phyloP scores from a whole-genome alignment of 2,113 vertebrate genomes.

The Cheirogaleus medius region DNA sequence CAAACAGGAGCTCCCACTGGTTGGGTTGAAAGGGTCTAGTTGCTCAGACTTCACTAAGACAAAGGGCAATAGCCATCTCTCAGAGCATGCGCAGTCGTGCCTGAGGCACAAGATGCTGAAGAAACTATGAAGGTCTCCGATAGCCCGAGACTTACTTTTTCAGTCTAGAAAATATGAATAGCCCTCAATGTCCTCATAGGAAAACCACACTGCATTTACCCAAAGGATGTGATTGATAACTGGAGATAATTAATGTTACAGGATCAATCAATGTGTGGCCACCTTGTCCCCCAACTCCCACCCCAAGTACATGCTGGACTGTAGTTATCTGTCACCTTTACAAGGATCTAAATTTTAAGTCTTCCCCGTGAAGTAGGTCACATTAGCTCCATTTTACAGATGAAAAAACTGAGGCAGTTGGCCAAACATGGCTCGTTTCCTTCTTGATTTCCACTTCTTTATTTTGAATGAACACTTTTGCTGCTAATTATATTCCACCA shows the following conservation, averaged over 20 bases:
- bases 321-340: background rate
- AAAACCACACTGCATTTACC: background rate
- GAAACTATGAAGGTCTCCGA: no score
- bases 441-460: background rate
- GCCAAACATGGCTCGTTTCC: background rate
- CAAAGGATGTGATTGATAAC: background rate
- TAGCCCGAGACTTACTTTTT: background rate
- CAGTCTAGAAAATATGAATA: background rate
- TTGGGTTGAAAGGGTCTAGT: fast-evolving
- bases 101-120: background rate
- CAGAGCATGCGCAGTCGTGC: fast-evolving
- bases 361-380: background rate
- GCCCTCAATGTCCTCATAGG: fast-evolving
- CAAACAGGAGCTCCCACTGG: no score
- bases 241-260: fast-evolving
- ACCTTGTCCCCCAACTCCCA: background rate
- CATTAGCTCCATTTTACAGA: background rate
- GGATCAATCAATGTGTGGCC: fast-evolving
- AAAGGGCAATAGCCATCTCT: background rate
- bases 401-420: background rate
- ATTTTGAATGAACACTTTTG: background rate
- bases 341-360: background rate
- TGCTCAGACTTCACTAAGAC: background rate
- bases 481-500: background rate
- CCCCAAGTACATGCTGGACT: no score